Base-by-base conservation (phyloP, 1,140 invertebrate genomes). In the Nomia melanderi region DNA sequence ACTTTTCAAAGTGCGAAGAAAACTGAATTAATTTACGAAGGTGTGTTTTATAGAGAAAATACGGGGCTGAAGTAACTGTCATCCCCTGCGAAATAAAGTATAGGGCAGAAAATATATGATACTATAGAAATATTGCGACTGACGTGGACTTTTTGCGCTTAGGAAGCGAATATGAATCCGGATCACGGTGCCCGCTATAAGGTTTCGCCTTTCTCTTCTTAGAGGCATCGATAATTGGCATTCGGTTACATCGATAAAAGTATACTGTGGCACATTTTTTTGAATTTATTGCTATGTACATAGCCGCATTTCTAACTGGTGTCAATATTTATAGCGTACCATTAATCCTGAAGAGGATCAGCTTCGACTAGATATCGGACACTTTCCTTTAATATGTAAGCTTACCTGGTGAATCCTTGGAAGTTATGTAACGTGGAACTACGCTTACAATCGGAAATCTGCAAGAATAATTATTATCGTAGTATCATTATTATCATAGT, bases 261-360 rank as follows among this genome's bases (percentile, higher is more conserved):
- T 86, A 86, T 88, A 88, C 74, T 59, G 71, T 88, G 79, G 83
- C 86, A 80, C 71, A 36, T 71, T 83, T 67, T 75, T 60, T 77
- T 62, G 59, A 59, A 77, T 86, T 88, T 87, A 87, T 84, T 56
- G 41, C 57, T 86, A 80, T 76, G 75, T 86, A 77, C 79, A 88
- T 89, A 81, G 81, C 67, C 63, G 82, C 81, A 82, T 86, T 87
- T 79, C 77, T 74, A 72, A 60, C 72, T 67, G 84, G 83, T 87
- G 84, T 90, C 87, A 90, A 91, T 91, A 91, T 91, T 91, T 91
- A 90, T 90, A 88, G 90, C 88, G 50, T 79, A 74, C 78, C 85
- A 83, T 90, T 90, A 91, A 88, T 85, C 80, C 47, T 25, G 23
- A 23, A 36, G 33, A 31, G 54, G 77, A 83, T 83, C 79, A 60